Base-by-base conservation (phyloP, 30 jellyfish, hydroid and myxozoan genomes). In the Hydractinia symbiolongicarpus region DNA sequence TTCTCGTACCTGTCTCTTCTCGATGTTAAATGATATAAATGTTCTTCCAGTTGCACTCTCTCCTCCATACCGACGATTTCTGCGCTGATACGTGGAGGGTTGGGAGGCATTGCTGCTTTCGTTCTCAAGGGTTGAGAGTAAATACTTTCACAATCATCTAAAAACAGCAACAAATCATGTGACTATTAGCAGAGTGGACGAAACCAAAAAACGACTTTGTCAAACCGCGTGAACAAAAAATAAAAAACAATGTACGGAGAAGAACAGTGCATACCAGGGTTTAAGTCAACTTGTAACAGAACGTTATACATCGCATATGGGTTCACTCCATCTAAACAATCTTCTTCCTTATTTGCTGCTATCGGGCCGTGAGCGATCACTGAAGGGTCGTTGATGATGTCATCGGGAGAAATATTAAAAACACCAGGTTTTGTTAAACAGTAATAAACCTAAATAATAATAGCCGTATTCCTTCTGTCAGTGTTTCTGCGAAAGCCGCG, bases 41-140 rank as follows among this genome's bases (percentile, higher is more conserved):
- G 9, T 54, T 83, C 89, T 30, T 83, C 91, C n/a, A 73, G 49
- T 11, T 54, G 78, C 49, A 61, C 67, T n/a, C 91, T 17, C 71
- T 83, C 89, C 53, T 83, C 91, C 82, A 83, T 73, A 10, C 89
- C 89, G 50, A 83, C 54, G 7, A 83, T 54, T 54, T 74, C 82
- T 9, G 91, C 89, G 9, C 55, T 76, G 88, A 83, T 74, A 5
- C 52, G 44, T 4, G 91, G 91, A 5, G 91, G 91, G 50, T 74
- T 83, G 30, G 91, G 88, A 5, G 91, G 91, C 53, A 57, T 74
- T 5, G 91, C 88, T n/a, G 91, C 82, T 52, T 83, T 83, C 20
- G 91, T 83, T 15, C 91, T 82, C 9, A 83, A 56, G 4, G 88
- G 89, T 44, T 51, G 58, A 5, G 89, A 73, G 67, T 20, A 81